Evolutionary conservation across 2,888 invertebrate species (phyloP).

Genomic region (Tricholauxania praeusta): DNA sequence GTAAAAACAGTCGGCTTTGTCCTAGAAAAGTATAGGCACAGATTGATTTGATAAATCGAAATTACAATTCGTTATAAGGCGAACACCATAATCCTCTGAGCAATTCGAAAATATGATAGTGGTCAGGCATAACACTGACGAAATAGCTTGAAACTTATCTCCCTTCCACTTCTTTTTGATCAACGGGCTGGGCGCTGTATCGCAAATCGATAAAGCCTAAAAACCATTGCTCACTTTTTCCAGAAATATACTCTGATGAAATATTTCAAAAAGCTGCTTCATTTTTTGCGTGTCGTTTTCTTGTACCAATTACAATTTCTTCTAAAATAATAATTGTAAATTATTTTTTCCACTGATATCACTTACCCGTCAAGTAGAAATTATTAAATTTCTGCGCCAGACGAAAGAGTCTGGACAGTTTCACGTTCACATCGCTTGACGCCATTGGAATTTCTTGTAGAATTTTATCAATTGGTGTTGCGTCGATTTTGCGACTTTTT

Average conservation of each 20-base stretch:
- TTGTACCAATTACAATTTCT: background rate
- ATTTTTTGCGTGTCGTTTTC: background rate
- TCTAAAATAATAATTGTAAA: background rate
- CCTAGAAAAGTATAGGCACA: no score
- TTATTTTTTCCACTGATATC: background rate
- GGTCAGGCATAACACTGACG: no score
- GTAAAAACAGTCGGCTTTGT: no score
- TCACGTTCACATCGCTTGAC: slow-evolving; percentile 62
- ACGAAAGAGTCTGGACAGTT: slow-evolving; percentile 79
- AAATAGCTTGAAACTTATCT: no score
- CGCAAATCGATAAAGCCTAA: slow-evolving; percentile 26
- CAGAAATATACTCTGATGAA: background rate
- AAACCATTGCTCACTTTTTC: background rate
- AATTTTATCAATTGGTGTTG: background rate
- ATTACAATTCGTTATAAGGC: no score
- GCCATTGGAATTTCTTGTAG: slow-evolving; percentile 55
- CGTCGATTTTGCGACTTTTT: no score
- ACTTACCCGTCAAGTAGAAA: slow-evolving; percentile 87
- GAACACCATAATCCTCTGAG: no score
- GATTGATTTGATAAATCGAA: no score
- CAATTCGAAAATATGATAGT: no score
- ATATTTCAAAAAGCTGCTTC: background rate
- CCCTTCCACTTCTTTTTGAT: no score
- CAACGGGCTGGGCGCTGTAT: no score
- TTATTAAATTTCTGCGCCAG: slow-evolving; percentile 90